Evolutionary conservation across 1,140 invertebrate genomes (phyloP).

Genomic region (Caerostris darwini): DNA sequence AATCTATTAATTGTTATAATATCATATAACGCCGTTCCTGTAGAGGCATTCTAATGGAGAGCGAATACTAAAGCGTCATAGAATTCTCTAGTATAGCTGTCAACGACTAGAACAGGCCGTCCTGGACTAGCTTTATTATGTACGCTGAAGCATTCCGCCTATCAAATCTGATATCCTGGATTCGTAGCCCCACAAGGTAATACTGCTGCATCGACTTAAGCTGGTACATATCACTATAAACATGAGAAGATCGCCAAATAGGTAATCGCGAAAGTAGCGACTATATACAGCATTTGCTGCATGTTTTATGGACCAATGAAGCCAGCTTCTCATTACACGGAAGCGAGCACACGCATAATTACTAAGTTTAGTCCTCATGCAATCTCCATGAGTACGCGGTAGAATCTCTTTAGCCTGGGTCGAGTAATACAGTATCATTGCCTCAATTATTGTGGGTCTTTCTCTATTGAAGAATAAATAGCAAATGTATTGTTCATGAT

Average conservation of each 20-base stretch:
- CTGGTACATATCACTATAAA: background rate
- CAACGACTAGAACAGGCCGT: too few relatives aligned
- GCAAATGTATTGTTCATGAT: too few relatives aligned
- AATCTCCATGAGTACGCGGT: background rate
- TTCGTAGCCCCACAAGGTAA: too few relatives aligned
- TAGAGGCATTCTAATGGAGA: too few relatives aligned
- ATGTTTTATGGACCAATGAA: background rate
- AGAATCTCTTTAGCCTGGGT: background rate
- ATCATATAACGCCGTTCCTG: too few relatives aligned
- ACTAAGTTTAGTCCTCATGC: background rate
- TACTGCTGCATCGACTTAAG: background rate
- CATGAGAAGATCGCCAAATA: background rate
- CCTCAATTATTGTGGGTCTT: background rate
- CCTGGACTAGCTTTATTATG: too few relatives aligned
- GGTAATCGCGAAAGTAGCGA: background rate
- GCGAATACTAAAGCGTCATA: too few relatives aligned
- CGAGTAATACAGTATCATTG: background rate
- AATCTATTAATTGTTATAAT: too few relatives aligned
- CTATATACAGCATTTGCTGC: background rate
- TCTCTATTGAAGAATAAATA: too few relatives aligned
- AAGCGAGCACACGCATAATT: background rate
- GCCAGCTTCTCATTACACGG: background rate
- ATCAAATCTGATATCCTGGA: too few relatives aligned
- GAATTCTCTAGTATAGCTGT: too few relatives aligned
- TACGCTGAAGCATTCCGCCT: too few relatives aligned